A percentile compares a stretch with the other conserved stretches of the same genome.
These are phyloP conservation scores for Fregetta grallaria DNA, from an alignment of 2,113 vertebrate species.

Conservation along the genomic window DNA sequence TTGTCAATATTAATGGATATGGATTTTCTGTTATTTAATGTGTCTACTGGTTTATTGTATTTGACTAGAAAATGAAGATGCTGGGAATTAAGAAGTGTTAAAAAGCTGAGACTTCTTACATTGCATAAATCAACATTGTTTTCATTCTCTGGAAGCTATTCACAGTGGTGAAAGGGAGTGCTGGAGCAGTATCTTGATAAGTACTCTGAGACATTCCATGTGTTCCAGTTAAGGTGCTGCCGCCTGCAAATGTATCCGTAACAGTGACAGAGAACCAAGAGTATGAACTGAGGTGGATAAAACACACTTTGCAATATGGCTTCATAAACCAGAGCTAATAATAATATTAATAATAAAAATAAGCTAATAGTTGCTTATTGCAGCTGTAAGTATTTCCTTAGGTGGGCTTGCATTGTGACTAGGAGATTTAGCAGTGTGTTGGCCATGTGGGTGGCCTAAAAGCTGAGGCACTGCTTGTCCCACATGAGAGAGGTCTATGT, in stretches of 20 bases:
- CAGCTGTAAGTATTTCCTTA: constrained; percentile 46
- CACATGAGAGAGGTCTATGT: neutral
- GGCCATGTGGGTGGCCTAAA: neutral
- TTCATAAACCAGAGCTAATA: constrained; percentile 2
- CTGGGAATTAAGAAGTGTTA: neutral
- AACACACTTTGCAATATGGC: rapidly evolving
- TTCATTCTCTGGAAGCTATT: neutral
- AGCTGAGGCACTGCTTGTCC: neutral
- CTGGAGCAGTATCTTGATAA: neutral
- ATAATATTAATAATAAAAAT: too few species aligned
- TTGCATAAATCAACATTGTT: neutral
- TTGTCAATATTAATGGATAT: neutral
- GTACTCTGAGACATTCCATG: neutral
- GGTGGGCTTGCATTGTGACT: constrained; percentile 26
- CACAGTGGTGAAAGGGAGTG: neutral
- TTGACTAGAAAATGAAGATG: neutral
- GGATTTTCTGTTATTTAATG: neutral
- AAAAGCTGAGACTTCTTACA: neutral
- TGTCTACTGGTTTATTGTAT: neutral
- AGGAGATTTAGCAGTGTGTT: neutral
- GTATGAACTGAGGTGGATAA: constrained; percentile 68
- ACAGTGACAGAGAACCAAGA: neutral
- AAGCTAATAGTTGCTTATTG: neutral
- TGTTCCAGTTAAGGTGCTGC: constrained; percentile 69
- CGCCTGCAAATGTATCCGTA: constrained; percentile 55